Evolutionary conservation across 1,140 invertebrate species (phyloP).

Genomic region (Lucilia cuprina): DNA sequence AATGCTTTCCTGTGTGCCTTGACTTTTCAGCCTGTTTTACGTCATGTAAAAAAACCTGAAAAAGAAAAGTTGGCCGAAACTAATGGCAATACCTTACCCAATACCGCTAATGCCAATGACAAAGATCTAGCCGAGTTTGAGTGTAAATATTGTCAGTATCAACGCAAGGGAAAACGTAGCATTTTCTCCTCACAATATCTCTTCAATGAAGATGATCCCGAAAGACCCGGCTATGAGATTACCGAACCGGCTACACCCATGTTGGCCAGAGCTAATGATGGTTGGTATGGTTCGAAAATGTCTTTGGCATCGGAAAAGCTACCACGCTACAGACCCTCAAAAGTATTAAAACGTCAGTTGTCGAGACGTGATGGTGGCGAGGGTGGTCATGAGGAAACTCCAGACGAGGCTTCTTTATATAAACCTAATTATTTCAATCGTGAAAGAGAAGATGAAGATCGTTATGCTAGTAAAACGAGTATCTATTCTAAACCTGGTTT

Average conservation of each 20-base stretch:
- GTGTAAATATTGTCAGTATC: slow-evolving; percentile 55
- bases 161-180: slow-evolving; percentile 59
- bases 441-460: slow-evolving; percentile 56
- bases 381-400: slow-evolving; percentile 23
- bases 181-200: slow-evolving; percentile 71
- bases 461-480: slow-evolving; percentile 44
- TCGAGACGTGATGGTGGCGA: slow-evolving; percentile 37
- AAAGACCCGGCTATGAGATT: slow-evolving; percentile 70
- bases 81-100: slow-evolving; percentile 53
- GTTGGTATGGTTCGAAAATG: slow-evolving; percentile 67
- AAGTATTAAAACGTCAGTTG: slow-evolving; percentile 62
- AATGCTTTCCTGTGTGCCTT: slow-evolving; percentile 67
- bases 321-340: slow-evolving; percentile 61
- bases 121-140: slow-evolving; percentile 63
- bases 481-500: slow-evolving; percentile 39
- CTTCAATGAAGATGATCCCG: slow-evolving; percentile 71
- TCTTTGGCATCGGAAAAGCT: slow-evolving; percentile 64
- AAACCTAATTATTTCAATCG: slow-evolving; percentile 63
- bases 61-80: slow-evolving; percentile 41
- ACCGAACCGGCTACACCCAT: slow-evolving; percentile 70
- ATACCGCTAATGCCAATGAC: slow-evolving; percentile 49
- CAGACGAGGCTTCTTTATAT: neutral
- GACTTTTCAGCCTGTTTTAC: slow-evolving; percentile 69
- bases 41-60: slow-evolving; percentile 64
- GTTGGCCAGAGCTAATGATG: slow-evolving; percentile 72